A percentile compares a stretch with the other conserved stretches of the same genome.
Evolutionary conservation across 2,888 invertebrate species (phyloP).

Genomic region (Lasioglossum calceatum): DNA sequence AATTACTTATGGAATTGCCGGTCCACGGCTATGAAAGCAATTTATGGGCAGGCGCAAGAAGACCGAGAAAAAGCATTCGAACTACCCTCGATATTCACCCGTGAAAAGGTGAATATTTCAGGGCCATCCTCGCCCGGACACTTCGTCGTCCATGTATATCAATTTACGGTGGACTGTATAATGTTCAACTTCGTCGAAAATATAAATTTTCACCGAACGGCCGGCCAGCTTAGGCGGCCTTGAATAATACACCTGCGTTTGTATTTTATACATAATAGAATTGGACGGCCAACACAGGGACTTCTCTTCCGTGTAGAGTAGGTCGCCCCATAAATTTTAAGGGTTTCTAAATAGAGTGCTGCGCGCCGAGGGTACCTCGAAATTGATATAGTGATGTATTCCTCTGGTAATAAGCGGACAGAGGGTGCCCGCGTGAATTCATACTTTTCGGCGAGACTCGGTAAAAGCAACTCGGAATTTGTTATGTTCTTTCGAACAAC

Average conservation of each 20-base stretch:
- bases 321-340: conserved; percentile 14
- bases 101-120: conserved; percentile 58
- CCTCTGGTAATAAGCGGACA: background rate
- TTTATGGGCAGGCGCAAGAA: conserved; percentile 67
- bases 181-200: conserved; percentile 28
- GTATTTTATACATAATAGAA: conserved; percentile 28
- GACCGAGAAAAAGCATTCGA: conserved; percentile 67
- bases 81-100: conserved; percentile 61
- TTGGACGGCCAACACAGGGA: background rate
- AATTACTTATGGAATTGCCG: conserved; percentile 77
- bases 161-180: conserved; percentile 47
- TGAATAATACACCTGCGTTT: conserved; percentile 45
- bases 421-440: background rate
- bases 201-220: conserved; percentile 30
- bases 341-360: conserved; percentile 15
- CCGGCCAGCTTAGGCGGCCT: conserved; percentile 11
- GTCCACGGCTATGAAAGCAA: conserved; percentile 69
- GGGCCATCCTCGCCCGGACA: background rate
- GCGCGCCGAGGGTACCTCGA: background rate
- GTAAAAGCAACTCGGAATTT: background rate
- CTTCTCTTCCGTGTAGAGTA: conserved; percentile 4
- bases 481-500: background rate
- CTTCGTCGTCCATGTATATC: conserved; percentile 36
- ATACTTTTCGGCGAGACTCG: background rate
- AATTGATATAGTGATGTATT: conserved; percentile 12